A percentile compares a stretch with the other conserved stretches of the same genome.
Evolutionary conservation across 2,113 vertebrate genomes (phyloP).

Genomic region (Spizaetus ornatus): DNA sequence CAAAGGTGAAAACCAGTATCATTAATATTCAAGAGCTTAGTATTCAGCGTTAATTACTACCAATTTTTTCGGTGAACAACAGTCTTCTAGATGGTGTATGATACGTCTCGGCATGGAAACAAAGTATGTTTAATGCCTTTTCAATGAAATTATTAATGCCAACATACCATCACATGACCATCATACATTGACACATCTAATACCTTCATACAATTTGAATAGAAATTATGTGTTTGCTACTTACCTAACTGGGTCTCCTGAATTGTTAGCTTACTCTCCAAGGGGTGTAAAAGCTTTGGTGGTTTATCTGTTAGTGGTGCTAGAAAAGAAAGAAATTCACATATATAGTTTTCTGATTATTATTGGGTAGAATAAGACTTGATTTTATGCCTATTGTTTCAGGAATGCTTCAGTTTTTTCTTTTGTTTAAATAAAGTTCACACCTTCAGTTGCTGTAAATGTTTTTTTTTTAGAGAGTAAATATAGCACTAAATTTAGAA

Average conservation of each 20-base stretch:
- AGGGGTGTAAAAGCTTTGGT: constrained; percentile 91
- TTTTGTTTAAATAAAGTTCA: background rate
- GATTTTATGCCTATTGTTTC: background rate
- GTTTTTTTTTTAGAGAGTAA: background rate
- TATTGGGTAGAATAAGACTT: background rate
- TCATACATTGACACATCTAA: background rate
- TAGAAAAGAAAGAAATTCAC: constrained; percentile 74
- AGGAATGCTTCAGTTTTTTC: background rate
- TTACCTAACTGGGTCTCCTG: constrained; percentile 93
- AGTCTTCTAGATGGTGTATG: background rate
- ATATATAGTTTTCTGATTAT: constrained; percentile 25
- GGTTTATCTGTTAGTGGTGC: constrained; percentile 97
- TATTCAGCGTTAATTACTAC: background rate
- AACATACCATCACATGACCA: background rate
- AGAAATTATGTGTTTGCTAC: constrained; percentile 37
- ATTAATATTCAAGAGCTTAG: background rate
- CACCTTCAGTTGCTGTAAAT: background rate
- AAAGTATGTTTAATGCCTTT: background rate
- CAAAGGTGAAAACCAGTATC: background rate
- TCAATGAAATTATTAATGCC: background rate
- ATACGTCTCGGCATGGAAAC: background rate
- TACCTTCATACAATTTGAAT: background rate
- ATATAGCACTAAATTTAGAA: background rate
- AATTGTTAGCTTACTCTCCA: constrained; percentile 89
- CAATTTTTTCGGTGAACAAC: background rate